phyloP scores from a whole-genome alignment of 2,888 invertebrate species.

The Apamea anceps region DNA sequence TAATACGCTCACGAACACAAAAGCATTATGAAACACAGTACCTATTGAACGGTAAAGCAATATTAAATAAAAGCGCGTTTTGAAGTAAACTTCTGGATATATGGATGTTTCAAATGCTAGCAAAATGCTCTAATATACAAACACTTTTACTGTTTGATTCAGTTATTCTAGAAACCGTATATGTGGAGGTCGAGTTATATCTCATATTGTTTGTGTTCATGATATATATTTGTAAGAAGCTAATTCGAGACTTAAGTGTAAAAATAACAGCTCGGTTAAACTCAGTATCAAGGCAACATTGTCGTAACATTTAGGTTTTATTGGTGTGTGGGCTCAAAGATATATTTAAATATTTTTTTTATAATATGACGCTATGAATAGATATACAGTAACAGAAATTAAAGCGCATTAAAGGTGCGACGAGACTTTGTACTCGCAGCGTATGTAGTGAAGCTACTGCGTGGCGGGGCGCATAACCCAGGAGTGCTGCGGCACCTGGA shows the following conservation, averaged over 20 bases:
- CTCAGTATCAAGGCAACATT: slow-evolving; percentile 24
- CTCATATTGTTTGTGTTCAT: slow-evolving; percentile 21
- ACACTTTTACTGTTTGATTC: slow-evolving; percentile 32
- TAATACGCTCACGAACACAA: background rate
- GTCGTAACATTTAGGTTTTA: slow-evolving; percentile 20
- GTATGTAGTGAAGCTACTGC: too few species aligned
- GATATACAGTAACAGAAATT: background rate
- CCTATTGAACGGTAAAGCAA: background rate
- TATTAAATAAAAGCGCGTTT: background rate
- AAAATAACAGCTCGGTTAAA: slow-evolving; percentile 34
- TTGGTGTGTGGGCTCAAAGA: background rate
- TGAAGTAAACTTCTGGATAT: background rate
- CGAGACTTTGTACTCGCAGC: too few species aligned
- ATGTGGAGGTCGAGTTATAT: slow-evolving; percentile 31
- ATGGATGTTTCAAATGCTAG: background rate
- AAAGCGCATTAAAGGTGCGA: too few species aligned
- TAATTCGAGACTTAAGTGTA: slow-evolving; percentile 20
- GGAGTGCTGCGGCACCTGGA: too few species aligned
- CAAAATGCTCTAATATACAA: background rate
- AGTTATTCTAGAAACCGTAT: slow-evolving; percentile 31
- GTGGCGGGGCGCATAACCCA: too few species aligned
- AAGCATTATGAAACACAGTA: background rate
- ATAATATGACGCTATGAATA: background rate
- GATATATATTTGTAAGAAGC: slow-evolving; percentile 14
- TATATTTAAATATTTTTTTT: background rate